These are phyloP conservation scores for Amniataba percoides DNA, from an alignment of 2,797 vertebrate genomes.

Conservation along the genomic window DNA sequence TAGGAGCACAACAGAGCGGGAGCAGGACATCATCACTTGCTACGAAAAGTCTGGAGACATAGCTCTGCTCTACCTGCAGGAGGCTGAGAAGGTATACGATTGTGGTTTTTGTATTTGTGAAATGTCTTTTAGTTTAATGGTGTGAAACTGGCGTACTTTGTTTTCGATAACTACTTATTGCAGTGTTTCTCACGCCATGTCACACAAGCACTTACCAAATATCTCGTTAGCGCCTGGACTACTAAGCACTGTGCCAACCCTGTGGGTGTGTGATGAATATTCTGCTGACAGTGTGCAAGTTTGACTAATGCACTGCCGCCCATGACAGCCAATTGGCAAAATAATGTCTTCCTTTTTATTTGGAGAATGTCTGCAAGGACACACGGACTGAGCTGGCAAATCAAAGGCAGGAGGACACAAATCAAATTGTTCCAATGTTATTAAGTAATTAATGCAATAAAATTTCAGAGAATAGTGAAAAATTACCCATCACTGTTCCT, in stretches of 20 bases:
- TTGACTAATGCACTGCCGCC: slow-evolving; percentile 38
- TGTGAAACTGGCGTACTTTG: neutral
- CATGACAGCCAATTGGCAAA: slow-evolving; percentile 51
- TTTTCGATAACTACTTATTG: neutral
- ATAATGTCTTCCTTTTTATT: slow-evolving; percentile 41
- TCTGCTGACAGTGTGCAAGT: slow-evolving; percentile 39
- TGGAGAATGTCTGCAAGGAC: slow-evolving; percentile 8
- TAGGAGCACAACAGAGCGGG: slow-evolving; percentile 84
- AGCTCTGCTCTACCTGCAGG: slow-evolving; percentile 96
- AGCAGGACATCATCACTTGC: slow-evolving; percentile 96
- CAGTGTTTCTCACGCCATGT: slow-evolving; percentile 7
- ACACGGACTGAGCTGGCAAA: slow-evolving; percentile 9
- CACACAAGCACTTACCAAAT: slow-evolving; percentile 15
- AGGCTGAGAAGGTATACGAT: slow-evolving; percentile 92
- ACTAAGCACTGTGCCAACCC: slow-evolving; percentile 19
- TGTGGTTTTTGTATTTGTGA: neutral
- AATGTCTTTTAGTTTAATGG: neutral
- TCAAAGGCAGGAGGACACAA: slow-evolving; percentile 2
- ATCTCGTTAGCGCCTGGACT: slow-evolving; percentile 28
- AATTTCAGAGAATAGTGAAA: neutral
- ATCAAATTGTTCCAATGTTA: neutral
- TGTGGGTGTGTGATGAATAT: slow-evolving; percentile 53
- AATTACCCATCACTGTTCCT: neutral
- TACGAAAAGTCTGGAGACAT: slow-evolving; percentile 99
- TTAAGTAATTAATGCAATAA: too few relatives aligned